Base-by-base conservation (phyloP, 35 echinoderm and acorn worm genomes). In the Stichopus chloronotus region DNA sequence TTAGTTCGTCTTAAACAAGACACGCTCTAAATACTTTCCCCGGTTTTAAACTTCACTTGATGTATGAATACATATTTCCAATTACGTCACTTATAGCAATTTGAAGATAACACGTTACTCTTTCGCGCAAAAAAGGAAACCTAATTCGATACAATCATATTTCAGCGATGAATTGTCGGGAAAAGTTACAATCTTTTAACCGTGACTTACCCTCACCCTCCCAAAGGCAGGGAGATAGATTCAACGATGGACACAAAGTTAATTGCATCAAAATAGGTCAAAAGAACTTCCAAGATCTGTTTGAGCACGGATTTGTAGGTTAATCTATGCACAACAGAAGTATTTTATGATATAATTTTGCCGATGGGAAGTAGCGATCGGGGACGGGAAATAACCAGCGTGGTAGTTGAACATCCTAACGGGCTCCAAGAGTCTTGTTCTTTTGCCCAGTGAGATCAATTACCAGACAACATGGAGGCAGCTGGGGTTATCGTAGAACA, bases 221-320 rank as follows among this genome's bases (percentile, higher is more conserved):
- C 20, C 69, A 16, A 74, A 7, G 22, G 69, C 17, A 16, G 17
- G 22, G 22, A 20, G 11, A 7, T 5, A 21, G 69, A 16, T 74
- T 74, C 21, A 58, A 85, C 55, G 82, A 58, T 58, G 54, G 14
- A 85, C 82, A 58, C n/a, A 85, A 5, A 57, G 82, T 85, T 83
- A 83, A 83, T 83, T 83, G 80, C 80, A 83, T 83, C 30, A 83
- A 83, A 83, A 83, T 83, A 83, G 80, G 80, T 83, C 80, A 83
- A 83, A 83, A 83, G 80, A 57, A 57, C 80, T 83, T 83, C 53
- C 53, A 57, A 83, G 80, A 53, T 83, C 10, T 57, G 80, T 83
- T 83, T 19, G 80, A 83, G 13, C 56, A 17, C 52, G 56, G 80
- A 83, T 83, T 83, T 83, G 80, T 83, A 83, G 80, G 80, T 83